phyloP scores from a whole-genome alignment of 2,797 vertebrate species.

The Mormyrops attenuatus region DNA sequence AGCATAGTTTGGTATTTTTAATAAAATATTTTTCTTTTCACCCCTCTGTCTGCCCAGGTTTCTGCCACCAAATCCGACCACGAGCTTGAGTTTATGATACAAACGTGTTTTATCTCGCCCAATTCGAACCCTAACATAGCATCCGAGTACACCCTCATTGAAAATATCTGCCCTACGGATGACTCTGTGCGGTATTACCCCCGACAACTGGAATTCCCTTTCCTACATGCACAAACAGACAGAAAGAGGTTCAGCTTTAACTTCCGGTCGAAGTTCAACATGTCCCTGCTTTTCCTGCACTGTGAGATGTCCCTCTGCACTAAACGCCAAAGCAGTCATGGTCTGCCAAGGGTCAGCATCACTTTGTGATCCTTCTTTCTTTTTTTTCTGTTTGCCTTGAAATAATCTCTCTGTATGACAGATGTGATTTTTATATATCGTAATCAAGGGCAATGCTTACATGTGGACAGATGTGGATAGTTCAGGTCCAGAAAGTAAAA shows the following conservation, averaged over 20 bases:
- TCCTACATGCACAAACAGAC: conserved; percentile 57
- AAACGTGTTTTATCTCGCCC: conserved; percentile 81
- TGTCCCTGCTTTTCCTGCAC: conserved; percentile 80
- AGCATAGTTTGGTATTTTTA: background rate
- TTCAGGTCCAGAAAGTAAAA: background rate
- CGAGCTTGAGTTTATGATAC: conserved; percentile 80
- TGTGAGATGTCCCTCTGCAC: conserved; percentile 84
- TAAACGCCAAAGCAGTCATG: conserved; percentile 50
- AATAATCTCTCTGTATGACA: background rate
- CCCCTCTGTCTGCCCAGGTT: conserved; percentile 59
- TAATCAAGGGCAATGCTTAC: background rate
- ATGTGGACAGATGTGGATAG: background rate
- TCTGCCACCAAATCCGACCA: conserved; percentile 73
- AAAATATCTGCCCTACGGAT: conserved; percentile 89
- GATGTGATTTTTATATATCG: background rate
- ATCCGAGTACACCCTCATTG: conserved; percentile 79
- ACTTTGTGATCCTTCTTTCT: background rate
- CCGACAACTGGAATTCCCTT: conserved; percentile 55
- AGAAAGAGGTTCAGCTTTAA: conserved; percentile 83
- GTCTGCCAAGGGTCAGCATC: conserved; percentile 68
- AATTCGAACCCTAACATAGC: conserved; percentile 64
- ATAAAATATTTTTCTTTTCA: conserved; percentile 26
- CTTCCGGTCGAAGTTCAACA: conserved; percentile 77
- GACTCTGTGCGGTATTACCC: conserved; percentile 75
- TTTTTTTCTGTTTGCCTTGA: background rate